Conservation (phyloP, 2,888 invertebrate genomes). For the Drosophila cracens region DNA sequence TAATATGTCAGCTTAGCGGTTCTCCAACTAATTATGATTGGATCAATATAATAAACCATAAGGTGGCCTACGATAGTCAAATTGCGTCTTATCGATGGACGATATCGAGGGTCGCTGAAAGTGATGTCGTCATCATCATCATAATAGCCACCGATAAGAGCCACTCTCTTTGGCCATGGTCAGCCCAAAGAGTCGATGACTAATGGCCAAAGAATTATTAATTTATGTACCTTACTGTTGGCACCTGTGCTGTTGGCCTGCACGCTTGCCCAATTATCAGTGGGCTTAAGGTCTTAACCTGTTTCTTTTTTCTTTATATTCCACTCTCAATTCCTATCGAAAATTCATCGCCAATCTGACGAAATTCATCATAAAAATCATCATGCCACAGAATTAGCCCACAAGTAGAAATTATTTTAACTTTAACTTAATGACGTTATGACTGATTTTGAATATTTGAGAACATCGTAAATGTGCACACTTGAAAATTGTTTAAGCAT, state of each 20-base stretch:
- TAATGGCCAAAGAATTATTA: constrained; percentile 40
- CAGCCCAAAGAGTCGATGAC: constrained; percentile 27
- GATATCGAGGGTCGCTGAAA: constrained; percentile 43
- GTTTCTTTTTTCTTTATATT: not conserved
- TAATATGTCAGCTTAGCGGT: constrained; percentile 2
- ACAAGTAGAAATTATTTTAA: constrained; percentile 15
- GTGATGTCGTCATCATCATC: constrained; percentile 63
- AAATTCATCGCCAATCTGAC: constrained; percentile 12
- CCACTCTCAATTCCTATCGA: not conserved
- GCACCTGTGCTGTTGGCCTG: not conserved
- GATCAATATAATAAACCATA: constrained; percentile 16
- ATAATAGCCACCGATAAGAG: constrained; percentile 49
- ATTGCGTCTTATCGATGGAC: constrained; percentile 64
- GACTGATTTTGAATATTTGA: not conserved
- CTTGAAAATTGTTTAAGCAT: not conserved
- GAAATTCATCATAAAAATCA: constrained; percentile 21
- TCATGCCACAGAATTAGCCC: not conserved
- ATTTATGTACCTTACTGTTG: constrained; percentile 19
- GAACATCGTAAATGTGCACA: constrained; percentile 9
- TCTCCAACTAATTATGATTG: constrained; percentile 29
- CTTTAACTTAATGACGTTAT: constrained; percentile 20
- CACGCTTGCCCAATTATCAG: constrained; percentile 4
- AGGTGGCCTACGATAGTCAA: constrained; percentile 46
- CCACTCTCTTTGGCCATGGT: constrained; percentile 10
- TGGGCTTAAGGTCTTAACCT: constrained; percentile 32